Base-by-base conservation (phyloP, 2,797 vertebrate species). In the Petrocephalus sullivani region DNA sequence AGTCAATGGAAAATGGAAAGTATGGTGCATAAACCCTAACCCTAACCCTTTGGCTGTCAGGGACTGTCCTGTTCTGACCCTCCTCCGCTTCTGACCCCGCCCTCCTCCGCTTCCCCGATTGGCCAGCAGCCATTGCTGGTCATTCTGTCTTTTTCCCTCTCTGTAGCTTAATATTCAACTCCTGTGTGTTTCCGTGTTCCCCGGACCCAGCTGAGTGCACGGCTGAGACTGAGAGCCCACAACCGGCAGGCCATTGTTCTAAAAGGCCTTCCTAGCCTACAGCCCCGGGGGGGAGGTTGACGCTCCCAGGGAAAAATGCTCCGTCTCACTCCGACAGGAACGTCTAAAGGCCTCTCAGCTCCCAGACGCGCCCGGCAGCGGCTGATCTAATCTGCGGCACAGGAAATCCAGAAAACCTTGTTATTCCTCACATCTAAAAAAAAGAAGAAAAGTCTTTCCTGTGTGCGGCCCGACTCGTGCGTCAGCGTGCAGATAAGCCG, bases 361-460 rank as follows among this genome's bases (percentile, higher is more conserved):
- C 91, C 92, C 89, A 92, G 89, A 91, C 89, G 88, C 88, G 89
- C 87, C 88, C 87, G n/a, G 87, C 89, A 87, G 90, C 4, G 51
- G 90, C 92, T 89, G 93, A 95, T 94, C 91, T 93, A 93, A 95
- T 94, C 93, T 92, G 85, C n/a, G 88, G 89, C 89, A 89, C 92
- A 93, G 90, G 91, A 93, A 93, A 92, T 67, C 90, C 92, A 92
- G 90, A 89, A 90, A 91, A 88, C 90, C 89, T 93, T 93, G 91
- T 92, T 94, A 91, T 93, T 94, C 89, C 90, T 90, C 87, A 60
- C 82, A 90, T 89, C 89, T 90, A 90, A 33, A 8, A 1, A 89
- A 28, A 28, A 28, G 28, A 28, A 28, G 90, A 87, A 92, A 93
- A 90, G 89, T 92, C 89, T 89, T 91, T 91, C 90, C 91, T 90